Conservation (phyloP, 1,140 invertebrate species). For the Chionoecetes opilio region DNA sequence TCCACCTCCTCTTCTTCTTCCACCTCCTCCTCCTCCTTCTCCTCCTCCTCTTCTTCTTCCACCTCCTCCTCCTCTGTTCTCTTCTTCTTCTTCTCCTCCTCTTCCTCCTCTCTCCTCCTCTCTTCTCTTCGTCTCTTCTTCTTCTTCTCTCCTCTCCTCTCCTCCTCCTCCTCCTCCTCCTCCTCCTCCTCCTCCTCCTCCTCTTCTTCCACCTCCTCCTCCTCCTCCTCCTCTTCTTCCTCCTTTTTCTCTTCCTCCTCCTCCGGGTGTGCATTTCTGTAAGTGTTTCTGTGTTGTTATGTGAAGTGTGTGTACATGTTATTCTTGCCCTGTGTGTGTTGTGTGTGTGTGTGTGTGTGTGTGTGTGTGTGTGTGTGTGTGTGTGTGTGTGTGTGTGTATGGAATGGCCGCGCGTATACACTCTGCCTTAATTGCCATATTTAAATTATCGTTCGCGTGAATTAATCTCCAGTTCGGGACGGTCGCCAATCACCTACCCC, state of each 20-base stretch:
- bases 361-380: conserved; percentile 50
- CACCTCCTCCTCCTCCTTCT: neutral
- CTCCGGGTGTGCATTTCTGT: neutral
- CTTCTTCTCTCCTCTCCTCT: neutral
- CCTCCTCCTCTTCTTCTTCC: neutral
- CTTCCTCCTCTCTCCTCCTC: neutral
- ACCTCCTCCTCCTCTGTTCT: neutral
- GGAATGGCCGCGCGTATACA: neutral
- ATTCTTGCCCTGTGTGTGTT: neutral
- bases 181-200: neutral
- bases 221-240: neutral
- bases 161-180: neutral
- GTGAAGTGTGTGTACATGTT: neutral
- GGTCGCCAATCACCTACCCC: conserved; percentile 6
- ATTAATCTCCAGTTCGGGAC: conserved; percentile 60
- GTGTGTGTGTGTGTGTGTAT: conserved; percentile 45
- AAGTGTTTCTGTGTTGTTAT: neutral
- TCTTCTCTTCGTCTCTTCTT: neutral
- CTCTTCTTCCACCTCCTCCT: conserved; percentile 4
- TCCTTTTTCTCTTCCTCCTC: neutral
- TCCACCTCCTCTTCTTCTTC: neutral
- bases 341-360: neutral
- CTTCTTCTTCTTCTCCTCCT: neutral
- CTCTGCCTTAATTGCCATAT: conserved; percentile 54
- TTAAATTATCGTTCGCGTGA: conserved; percentile 58